phyloP scores from a whole-genome alignment of 2,113 vertebrate genomes.

The Campylorhamphus procurvoides region DNA sequence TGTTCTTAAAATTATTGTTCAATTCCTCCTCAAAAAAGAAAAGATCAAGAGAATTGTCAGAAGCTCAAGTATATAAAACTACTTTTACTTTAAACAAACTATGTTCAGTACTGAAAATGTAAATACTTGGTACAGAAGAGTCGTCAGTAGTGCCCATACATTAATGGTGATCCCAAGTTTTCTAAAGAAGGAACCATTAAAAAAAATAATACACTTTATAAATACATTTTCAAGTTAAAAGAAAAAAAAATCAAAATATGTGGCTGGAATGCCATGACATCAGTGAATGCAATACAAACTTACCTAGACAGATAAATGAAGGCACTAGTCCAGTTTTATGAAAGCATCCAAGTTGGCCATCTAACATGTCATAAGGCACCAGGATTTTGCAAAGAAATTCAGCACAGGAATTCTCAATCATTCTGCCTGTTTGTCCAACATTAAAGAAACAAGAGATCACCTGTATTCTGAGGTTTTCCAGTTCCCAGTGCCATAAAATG shows the following conservation, averaged over 20 bases:
- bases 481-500: neutral
- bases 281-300: neutral
- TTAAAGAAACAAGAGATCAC: neutral
- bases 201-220: neutral
- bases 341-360: neutral
- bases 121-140: neutral
- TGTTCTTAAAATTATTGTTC: neutral
- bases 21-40: neutral
- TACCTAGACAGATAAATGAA: neutral
- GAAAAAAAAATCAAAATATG: neutral
- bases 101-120: neutral
- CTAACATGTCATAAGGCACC: neutral
- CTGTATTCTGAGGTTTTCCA: neutral
- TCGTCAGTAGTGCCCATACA: neutral
- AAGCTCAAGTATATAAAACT: neutral
- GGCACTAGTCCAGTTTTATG: neutral
- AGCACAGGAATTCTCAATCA: neutral
- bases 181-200: neutral
- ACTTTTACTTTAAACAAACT: neutral
- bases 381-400: neutral
- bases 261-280: neutral
- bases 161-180: neutral
- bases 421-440: neutral
- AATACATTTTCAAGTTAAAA: neutral
- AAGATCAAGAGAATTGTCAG: neutral